Percentiles rank a stretch among this genome's conserved stretches.
phyloP scores from a whole-genome alignment of 2,113 vertebrate genomes.

The Dasypus novemcinctus region DNA sequence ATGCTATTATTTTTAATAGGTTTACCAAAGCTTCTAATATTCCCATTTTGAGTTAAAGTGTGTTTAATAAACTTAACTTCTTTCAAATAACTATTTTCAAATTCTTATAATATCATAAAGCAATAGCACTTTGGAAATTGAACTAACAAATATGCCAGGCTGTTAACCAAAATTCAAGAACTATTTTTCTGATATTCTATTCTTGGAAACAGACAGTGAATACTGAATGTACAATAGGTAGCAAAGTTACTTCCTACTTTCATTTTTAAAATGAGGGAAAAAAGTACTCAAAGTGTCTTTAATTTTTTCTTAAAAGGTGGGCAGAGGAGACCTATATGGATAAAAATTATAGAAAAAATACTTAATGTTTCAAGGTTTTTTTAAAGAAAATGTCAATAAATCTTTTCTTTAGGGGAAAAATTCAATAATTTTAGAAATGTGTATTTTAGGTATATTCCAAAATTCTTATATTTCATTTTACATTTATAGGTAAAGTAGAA shows the following conservation, averaged over 20 bases:
- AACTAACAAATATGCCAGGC: neutral
- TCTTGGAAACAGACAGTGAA: constrained; percentile 14
- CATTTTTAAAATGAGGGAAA: neutral
- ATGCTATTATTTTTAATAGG: constrained; percentile 42
- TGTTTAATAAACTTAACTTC: neutral
- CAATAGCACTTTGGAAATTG: neutral
- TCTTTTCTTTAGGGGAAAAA: neutral
- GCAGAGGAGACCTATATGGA: neutral
- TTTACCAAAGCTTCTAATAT: constrained; percentile 63
- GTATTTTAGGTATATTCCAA: constrained; percentile 4
- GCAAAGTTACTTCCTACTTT: neutral
- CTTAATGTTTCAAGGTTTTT: neutral
- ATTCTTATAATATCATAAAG: neutral
- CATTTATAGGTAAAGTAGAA: neutral
- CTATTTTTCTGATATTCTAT: constrained; percentile 6
- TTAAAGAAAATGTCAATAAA: constrained; percentile 9
- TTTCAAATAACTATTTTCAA: neutral
- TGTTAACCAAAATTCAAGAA: neutral
- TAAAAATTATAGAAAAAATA: neutral
- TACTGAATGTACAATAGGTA: neutral
- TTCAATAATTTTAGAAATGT: neutral
- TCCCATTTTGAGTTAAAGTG: neutral
- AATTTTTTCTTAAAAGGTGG: neutral
- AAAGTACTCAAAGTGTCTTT: neutral
- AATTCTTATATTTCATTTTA: neutral